These are phyloP conservation scores for Hylaeus anthracinus DNA, from an alignment of 1,140 invertebrate species.

Conservation along the genomic window DNA sequence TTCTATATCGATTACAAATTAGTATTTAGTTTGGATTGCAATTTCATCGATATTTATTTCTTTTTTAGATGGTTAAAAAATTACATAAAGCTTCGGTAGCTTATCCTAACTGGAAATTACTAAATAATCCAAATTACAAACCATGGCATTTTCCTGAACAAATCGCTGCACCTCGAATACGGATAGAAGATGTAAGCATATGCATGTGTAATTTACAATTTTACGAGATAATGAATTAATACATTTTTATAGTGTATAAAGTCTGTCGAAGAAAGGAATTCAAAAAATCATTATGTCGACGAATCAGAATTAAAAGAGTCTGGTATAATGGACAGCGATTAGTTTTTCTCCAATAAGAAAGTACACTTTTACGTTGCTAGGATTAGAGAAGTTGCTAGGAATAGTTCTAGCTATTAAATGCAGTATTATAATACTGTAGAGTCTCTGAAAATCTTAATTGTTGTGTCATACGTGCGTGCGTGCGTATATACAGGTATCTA, in stretches of 20 bases:
- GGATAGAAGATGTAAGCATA: constrained; percentile 85
- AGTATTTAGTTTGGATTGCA: neutral
- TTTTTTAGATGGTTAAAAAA: constrained; percentile 85
- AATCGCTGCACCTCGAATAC: constrained; percentile 86
- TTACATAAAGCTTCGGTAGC: constrained; percentile 90
- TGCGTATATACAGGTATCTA: constrained; percentile 7
- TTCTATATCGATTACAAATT: neutral
- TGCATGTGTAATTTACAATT: constrained; percentile 6
- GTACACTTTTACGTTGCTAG: constrained; percentile 26
- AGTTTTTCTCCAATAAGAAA: constrained; percentile 60
- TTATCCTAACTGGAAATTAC: constrained; percentile 90
- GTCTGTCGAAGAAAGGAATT: constrained; percentile 77
- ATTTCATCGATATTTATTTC: constrained; percentile 6
- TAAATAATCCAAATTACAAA: constrained; percentile 88
- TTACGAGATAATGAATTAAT: constrained; percentile 9
- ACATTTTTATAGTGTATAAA: constrained; percentile 75
- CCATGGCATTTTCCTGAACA: constrained; percentile 95
- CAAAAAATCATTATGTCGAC: constrained; percentile 77
- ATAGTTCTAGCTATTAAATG: constrained; percentile 33
- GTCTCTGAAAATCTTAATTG: constrained; percentile 32
- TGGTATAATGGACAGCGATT: constrained; percentile 76
- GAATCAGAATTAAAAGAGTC: constrained; percentile 77
- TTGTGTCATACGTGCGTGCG: constrained; percentile 24
- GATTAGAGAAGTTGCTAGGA: constrained; percentile 24
- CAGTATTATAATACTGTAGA: constrained; percentile 39